phyloP scores from a whole-genome alignment of 2,797 vertebrate species.

The Muscicapa striata region DNA sequence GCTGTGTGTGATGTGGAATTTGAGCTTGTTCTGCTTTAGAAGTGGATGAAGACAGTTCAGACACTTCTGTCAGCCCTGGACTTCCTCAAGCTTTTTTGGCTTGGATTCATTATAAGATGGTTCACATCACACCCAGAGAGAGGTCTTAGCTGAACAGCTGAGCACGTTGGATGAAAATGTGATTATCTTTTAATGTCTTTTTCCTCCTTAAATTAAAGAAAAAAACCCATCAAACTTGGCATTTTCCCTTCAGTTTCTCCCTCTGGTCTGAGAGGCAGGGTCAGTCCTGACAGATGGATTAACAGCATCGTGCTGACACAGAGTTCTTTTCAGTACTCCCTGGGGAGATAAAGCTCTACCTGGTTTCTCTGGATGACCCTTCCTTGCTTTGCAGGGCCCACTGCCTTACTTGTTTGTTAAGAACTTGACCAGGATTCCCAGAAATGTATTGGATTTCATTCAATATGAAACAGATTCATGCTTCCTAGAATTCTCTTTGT shows the following conservation, averaged over 20 bases:
- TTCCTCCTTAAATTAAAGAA: background rate
- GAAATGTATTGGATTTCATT: slow-evolving; percentile 26
- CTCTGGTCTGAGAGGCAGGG: background rate
- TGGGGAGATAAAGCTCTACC: background rate
- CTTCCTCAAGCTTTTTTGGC: slow-evolving; percentile 14
- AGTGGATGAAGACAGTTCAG: slow-evolving; percentile 15
- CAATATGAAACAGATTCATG: slow-evolving; percentile 22
- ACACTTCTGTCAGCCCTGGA: slow-evolving; percentile 29
- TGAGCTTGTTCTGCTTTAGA: background rate
- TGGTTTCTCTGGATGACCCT: slow-evolving; percentile 24
- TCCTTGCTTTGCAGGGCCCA: background rate
- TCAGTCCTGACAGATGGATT: background rate
- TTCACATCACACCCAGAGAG: slow-evolving; percentile 29
- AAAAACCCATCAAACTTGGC: background rate
- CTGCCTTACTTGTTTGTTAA: background rate
- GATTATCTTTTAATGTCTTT: background rate
- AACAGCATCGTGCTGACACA: background rate
- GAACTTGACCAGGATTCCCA: slow-evolving; percentile 4
- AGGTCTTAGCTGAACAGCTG: background rate
- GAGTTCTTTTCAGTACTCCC: background rate
- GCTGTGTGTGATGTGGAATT: background rate
- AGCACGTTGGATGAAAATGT: background rate
- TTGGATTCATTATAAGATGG: background rate
- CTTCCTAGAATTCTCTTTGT: slow-evolving; percentile 60
- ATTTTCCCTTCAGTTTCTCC: background rate